A percentile compares a stretch with the other conserved stretches of the same genome.
Evolutionary conservation across 2,797 vertebrate species (phyloP).

Genomic region (Crenichthys baileyi): DNA sequence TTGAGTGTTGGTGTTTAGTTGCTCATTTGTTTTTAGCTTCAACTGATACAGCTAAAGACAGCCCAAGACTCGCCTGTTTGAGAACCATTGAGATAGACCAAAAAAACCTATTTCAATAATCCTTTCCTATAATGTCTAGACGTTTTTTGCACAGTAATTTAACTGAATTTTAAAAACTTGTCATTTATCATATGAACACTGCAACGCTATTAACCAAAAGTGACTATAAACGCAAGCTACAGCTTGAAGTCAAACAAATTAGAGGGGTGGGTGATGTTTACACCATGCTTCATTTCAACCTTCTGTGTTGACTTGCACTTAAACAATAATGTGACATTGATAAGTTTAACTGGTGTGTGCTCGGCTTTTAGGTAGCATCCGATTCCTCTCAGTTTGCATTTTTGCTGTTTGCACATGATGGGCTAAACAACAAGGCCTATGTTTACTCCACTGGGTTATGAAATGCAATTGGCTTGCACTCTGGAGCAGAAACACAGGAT

Average conservation of each 20-base stretch:
- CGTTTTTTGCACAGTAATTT: slow-evolving; percentile 27
- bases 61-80: not conserved
- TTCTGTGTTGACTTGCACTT: slow-evolving; percentile 15
- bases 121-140: slow-evolving; percentile 43
- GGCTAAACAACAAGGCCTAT: slow-evolving; percentile 58
- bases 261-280: slow-evolving; percentile 35
- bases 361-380: slow-evolving; percentile 31
- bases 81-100: not conserved
- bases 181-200: not conserved
- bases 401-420: slow-evolving; percentile 31
- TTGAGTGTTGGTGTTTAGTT: not conserved
- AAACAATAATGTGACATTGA: slow-evolving; percentile 2
- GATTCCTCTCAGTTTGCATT: slow-evolving; percentile 32
- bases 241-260: slow-evolving; percentile 44
- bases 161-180: not conserved
- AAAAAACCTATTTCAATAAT: slow-evolving; percentile 31
- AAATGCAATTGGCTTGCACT: slow-evolving; percentile 43
- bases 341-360: slow-evolving; percentile 30
- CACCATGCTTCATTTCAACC: slow-evolving; percentile 24
- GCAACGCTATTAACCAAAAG: not conserved
- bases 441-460: slow-evolving; percentile 54
- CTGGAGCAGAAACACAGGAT: slow-evolving; percentile 51
- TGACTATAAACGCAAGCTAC: slow-evolving; percentile 7
- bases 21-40: not conserved
- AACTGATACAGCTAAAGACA: not conserved